Conservation (phyloP, 1,140 invertebrate species). For the Euwallacea similis region DNA sequence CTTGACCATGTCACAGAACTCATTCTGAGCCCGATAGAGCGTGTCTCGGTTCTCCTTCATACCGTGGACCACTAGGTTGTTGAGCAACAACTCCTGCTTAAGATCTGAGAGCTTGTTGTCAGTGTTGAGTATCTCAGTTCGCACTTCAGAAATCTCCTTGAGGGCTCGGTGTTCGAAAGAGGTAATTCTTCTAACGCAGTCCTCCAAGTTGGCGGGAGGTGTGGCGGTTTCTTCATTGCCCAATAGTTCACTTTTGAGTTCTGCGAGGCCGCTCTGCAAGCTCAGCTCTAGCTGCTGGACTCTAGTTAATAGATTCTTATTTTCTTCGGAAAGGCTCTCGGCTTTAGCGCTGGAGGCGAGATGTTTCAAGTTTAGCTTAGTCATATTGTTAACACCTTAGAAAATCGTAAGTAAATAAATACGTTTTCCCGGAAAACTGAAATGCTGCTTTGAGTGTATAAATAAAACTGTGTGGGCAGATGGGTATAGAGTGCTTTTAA, state of each 20-base stretch:
- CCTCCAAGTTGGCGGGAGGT: neutral
- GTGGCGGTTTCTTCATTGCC: neutral
- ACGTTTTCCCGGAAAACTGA: neutral
- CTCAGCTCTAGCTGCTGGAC: slow-evolving; percentile 2
- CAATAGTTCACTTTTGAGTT: slow-evolving; percentile 10
- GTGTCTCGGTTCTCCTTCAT: slow-evolving; percentile 5
- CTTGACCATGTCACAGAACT: slow-evolving; percentile 2
- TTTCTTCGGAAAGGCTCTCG: neutral
- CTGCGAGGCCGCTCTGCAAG: neutral
- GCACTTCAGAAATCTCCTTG: neutral
- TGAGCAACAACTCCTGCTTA: neutral
- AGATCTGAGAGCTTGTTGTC: slow-evolving; percentile 6
- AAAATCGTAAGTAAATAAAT: neutral
- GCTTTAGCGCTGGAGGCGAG: neutral
- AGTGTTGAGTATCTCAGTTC: neutral
- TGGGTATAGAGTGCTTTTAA: neutral
- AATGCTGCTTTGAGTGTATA: neutral
- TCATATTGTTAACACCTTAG: neutral
- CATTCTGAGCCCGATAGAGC: neutral
- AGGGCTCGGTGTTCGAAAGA: neutral
- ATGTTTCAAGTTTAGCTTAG: neutral
- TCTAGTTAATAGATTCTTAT: neutral
- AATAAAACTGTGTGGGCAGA: slow-evolving; percentile 4
- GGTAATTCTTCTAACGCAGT: neutral
- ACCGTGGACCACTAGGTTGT: slow-evolving; percentile 7